Percentiles rank a stretch among this genome's conserved stretches.
Evolutionary conservation across 2,888 invertebrate species (phyloP).

Genomic region (Trachelus stipa): DNA sequence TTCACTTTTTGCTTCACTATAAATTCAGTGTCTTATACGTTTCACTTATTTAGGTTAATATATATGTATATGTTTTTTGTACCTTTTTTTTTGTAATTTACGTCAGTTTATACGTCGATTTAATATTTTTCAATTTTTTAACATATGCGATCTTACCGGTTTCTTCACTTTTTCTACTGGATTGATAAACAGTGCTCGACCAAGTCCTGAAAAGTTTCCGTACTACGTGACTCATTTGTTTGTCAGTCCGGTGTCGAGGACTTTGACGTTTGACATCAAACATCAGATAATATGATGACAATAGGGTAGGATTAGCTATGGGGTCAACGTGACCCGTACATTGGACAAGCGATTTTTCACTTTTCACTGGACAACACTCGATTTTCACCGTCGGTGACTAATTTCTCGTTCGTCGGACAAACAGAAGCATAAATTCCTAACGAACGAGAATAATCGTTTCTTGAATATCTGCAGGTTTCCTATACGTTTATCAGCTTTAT

Average conservation of each 20-base stretch:
- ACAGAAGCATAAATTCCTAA: not conserved
- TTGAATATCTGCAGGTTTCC: not conserved
- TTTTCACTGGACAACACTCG: not conserved
- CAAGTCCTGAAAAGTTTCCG: not conserved
- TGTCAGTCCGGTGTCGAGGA: not conserved
- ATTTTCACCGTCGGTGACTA: not conserved
- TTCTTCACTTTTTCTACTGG: not conserved
- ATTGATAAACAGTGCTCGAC: not conserved
- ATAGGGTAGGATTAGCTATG: not conserved
- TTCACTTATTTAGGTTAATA: not conserved
- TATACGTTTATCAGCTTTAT: not conserved
- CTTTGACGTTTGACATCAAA: slow-evolving; percentile 2
- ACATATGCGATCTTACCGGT: not conserved
- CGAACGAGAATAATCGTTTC: not conserved
- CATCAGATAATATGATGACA: not conserved
- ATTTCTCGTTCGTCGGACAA: not conserved
- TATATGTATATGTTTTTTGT: not conserved
- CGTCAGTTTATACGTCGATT: not conserved
- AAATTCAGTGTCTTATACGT: not conserved
- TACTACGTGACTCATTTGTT: slow-evolving; percentile 2
- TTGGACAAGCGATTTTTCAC: not conserved
- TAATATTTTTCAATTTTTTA: not conserved
- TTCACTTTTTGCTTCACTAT: not conserved
- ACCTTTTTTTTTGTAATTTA: not conserved
- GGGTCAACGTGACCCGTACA: not conserved